Evolutionary conservation across 2,113 vertebrate species (phyloP), one percentile per base, ranked within the genome.

Genomic region (Odontophorus gujanensis): DNA sequence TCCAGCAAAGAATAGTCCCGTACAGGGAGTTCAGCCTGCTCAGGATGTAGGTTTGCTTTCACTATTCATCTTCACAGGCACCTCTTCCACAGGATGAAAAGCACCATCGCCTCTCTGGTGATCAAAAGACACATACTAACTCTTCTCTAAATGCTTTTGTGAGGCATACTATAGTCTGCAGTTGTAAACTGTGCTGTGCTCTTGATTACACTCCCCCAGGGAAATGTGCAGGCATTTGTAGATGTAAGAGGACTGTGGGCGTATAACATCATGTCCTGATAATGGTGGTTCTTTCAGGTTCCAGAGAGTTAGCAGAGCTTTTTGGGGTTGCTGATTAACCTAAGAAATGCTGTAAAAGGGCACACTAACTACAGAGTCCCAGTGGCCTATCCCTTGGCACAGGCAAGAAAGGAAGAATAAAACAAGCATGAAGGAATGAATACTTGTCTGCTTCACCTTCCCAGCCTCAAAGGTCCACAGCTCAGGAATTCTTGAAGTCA

Each of bases 401-500:
- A 36, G 57, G 43, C 16, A 40, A 62, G 50, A 82, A 57, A 2
- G 67, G 57, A 75, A 73, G 38, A 81, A 19, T 26, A 69, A 73
- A 4, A 18, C 24, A 30, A 63, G 43, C 0, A 0, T 26, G 5
- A 26, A 12, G 34, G 67, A 53, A 53, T 53, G 51, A 24, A 61
- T 69, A 13, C 63, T 85, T 89, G 43, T n/a, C 26, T 79, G 45
- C n/a, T 50, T 76, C 81, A 68, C 28, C 62, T 87, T 92, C 43
- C 50, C 48, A 51, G 28, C 11, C 57, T 21, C 24, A 18, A 28
- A 20, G 7, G 1, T 1, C 69, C 80, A 51, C 73, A 88, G 66
- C 51, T 63, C 74, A 47, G 74, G 78, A 91, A 92, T 94, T 92
- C 58, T 42, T 75, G 48, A 47, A 93, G 66, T 87, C 81, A 79